Evolutionary conservation across 1,140 invertebrate species (phyloP), one percentile per base, ranked within the genome.

Genomic region (Atta texana): DNA sequence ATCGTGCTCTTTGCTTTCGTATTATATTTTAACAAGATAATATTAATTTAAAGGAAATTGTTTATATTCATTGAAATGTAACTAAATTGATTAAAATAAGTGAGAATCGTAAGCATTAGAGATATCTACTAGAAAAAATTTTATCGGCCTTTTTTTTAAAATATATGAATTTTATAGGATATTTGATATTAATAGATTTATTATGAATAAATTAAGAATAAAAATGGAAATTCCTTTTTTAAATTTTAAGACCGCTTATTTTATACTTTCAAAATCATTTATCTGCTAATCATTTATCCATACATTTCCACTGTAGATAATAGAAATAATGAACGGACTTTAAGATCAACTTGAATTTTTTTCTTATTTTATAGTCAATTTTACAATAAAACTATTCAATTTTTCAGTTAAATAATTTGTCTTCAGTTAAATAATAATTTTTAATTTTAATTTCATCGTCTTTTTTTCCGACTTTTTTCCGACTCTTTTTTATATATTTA

Each of bases 21-120:
- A 51, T 34, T 10, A 16, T 59, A 28, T 59, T 82, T 72, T 74
- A 82, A 82, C 16, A 14, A 80, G 63, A 14, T 12, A 2, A 3
- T 1, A n/a, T 55, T 18, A 21, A 39, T 55, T 55, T 69, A n/a
- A 24, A 39, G 10, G 49, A 66, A 80, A 57, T 14, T 39, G 7
- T 76, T 44, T 39, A 55, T 24, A 0, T 28, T 55, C 44, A 55
- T 28, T 63, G 28, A 24, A 78, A 63, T 14, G 14, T 44, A 49
- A 39, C 34, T 39, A 39, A 39, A 44, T 24, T 39, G 24, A 44
- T 1, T 16, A 18, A 28, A 34, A 24, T 24, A 5, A 18, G 21
- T 69, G 21, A 24, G 14, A 53, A 69, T 14, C n/a, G 1, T 2
- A 44, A 63, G 16, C 10, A 49, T 44, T 18, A 16, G 31, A 14